phyloP scores from a whole-genome alignment of 2,888 invertebrate genomes.

The Troides aeacus region DNA sequence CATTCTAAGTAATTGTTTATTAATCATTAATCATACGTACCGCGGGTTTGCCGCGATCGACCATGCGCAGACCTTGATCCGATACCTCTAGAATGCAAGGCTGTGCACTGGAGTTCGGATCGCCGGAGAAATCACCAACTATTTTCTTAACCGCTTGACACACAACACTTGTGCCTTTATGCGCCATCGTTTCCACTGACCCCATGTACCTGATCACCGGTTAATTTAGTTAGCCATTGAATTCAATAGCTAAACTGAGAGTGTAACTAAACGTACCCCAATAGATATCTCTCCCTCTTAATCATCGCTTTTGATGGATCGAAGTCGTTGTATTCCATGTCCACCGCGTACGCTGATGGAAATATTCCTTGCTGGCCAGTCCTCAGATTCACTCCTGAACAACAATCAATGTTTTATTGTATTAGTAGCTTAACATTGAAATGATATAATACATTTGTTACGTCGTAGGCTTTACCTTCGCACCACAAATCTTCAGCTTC shows the following conservation, averaged over 20 bases:
- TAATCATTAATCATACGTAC: conserved; percentile 54
- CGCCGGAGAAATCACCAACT: conserved; percentile 83
- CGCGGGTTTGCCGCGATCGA: conserved; percentile 90
- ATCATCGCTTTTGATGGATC: conserved; percentile 92
- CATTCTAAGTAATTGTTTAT: background rate
- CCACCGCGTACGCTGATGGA: conserved; percentile 97
- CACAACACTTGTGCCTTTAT: conserved; percentile 97
- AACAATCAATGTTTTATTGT: background rate
- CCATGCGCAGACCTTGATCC: conserved; percentile 97
- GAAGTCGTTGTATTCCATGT: conserved; percentile 97
- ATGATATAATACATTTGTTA: background rate
- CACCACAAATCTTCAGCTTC: conserved; percentile 99
- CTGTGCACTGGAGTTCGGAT: conserved; percentile 88
- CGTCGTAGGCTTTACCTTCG: conserved; percentile 84
- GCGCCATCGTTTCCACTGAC: conserved; percentile 96
- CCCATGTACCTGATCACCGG: conserved; percentile 86
- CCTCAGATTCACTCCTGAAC: conserved; percentile 93
- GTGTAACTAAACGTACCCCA: conserved; percentile 78
- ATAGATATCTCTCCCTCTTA: conserved; percentile 91
- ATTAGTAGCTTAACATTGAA: background rate
- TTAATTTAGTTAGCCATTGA: conserved; percentile 20
- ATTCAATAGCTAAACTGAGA: background rate
- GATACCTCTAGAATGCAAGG: conserved; percentile 96
- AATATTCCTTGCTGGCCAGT: conserved; percentile 97
- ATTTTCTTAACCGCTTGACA: conserved; percentile 95